Conservation (phyloP, 2,797 vertebrate genomes). For the Lacerta viridis region DNA sequence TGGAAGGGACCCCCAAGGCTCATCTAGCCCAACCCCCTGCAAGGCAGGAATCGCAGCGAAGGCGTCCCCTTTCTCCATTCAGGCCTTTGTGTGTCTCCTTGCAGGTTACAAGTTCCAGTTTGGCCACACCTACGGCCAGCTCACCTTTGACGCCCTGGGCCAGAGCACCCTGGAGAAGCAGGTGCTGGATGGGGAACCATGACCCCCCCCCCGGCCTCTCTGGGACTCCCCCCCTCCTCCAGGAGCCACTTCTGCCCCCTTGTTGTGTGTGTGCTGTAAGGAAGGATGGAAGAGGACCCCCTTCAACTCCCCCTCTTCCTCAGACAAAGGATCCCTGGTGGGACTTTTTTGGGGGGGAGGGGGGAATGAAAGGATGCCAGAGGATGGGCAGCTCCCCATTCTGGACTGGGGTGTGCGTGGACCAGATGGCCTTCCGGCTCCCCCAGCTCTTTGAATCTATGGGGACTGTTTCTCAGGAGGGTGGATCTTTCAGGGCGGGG, state of each 20-base stretch:
- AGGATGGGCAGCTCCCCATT: background rate
- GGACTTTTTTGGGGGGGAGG: background rate
- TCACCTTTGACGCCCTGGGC: constrained; percentile 80
- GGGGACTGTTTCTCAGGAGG: background rate
- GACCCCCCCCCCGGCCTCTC: background rate
- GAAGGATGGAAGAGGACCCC: background rate
- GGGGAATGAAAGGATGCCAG: background rate
- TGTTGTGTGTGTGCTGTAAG: background rate
- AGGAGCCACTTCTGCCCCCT: background rate
- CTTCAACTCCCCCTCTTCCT: background rate
- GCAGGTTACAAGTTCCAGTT: constrained; percentile 84
- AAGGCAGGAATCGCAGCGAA: no score
- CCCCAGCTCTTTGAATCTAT: background rate
- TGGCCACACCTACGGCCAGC: constrained; percentile 80
- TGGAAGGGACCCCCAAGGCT: background rate
- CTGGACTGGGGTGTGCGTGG: background rate
- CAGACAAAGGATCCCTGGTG: background rate
- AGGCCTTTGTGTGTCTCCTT: background rate
- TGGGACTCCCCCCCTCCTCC: background rate
- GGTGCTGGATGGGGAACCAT: constrained; percentile 16
- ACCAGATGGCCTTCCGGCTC: background rate
- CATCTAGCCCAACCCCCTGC: background rate
- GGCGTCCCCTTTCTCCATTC: background rate
- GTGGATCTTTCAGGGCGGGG: background rate
- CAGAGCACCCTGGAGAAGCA: constrained; percentile 68